These are phyloP conservation scores for Sinohyriopsis cumingii DNA, from an alignment of 2,888 invertebrate genomes.

Conservation along the genomic window DNA sequence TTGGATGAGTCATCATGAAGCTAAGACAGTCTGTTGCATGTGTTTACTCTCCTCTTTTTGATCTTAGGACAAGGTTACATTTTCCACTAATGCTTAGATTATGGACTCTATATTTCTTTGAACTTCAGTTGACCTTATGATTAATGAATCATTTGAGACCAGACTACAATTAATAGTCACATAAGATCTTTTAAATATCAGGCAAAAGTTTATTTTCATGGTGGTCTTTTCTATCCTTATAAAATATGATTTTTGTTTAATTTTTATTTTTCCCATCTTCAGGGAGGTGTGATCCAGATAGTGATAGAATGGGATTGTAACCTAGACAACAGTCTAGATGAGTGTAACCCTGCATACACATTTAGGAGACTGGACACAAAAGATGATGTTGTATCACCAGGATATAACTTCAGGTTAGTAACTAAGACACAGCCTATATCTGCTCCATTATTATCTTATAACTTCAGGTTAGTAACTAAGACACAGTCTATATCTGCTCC, in stretches of 20 bases:
- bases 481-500: neutral
- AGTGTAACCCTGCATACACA: constrained; percentile 73
- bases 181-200: neutral
- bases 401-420: constrained; percentile 74
- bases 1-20: no score
- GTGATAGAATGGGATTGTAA: constrained; percentile 74
- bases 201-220: neutral
- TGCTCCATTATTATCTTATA: neutral
- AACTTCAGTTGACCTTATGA: neutral
- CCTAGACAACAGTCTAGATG: constrained; percentile 70
- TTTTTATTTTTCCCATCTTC: constrained; percentile 6
- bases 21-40: no score
- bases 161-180: neutral
- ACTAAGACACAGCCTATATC: neutral
- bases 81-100: no score
- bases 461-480: neutral
- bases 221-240: neutral
- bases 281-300: constrained; percentile 74
- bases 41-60: no score
- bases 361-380: constrained; percentile 73
- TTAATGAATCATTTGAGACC: neutral
- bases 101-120: no score
- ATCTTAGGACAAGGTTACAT: no score
- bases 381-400: constrained; percentile 70
- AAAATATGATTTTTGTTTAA: neutral